Evolutionary conservation across 1,140 invertebrate genomes (phyloP).

Genomic region (Melipona quadrifasciata): DNA sequence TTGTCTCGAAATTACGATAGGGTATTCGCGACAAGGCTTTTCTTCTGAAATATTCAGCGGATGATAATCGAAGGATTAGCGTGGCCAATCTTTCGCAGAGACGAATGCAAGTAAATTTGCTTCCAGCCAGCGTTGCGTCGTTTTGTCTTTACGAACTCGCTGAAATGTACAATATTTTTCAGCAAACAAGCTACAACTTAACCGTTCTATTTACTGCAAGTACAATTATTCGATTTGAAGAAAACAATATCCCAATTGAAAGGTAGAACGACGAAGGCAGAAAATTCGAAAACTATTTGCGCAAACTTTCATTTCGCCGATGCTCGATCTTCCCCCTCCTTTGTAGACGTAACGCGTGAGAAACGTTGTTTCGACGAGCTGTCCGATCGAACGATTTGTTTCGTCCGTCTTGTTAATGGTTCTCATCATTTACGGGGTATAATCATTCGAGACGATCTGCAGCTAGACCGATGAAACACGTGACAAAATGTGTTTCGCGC

Average conservation of each 20-base stretch:
- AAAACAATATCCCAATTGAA: too few species aligned
- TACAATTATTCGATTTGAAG: too few species aligned
- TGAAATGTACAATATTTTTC: neutral
- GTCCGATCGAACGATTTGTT: neutral
- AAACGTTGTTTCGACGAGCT: neutral
- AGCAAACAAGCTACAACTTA: neutral
- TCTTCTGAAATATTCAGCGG: neutral
- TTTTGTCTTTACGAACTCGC: neutral
- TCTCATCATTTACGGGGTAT: neutral
- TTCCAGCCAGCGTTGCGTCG: neutral
- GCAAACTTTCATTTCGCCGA: too few species aligned
- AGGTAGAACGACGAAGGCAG: too few species aligned
- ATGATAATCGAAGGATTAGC: neutral
- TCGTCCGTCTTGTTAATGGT: neutral
- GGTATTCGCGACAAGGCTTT: neutral
- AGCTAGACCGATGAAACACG: neutral
- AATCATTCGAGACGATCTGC: neutral
- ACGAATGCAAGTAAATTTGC: neutral
- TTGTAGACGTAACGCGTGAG: too few species aligned
- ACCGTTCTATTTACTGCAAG: too few species aligned
- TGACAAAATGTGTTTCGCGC: neutral
- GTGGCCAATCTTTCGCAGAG: neutral
- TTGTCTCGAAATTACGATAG: neutral
- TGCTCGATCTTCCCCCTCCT: too few species aligned
- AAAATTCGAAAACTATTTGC: too few species aligned